A percentile compares a stretch with the other conserved stretches of the same genome.
Evolutionary conservation across 2,113 vertebrate species (phyloP).

Genomic region (Rhinichthys klamathensis): DNA sequence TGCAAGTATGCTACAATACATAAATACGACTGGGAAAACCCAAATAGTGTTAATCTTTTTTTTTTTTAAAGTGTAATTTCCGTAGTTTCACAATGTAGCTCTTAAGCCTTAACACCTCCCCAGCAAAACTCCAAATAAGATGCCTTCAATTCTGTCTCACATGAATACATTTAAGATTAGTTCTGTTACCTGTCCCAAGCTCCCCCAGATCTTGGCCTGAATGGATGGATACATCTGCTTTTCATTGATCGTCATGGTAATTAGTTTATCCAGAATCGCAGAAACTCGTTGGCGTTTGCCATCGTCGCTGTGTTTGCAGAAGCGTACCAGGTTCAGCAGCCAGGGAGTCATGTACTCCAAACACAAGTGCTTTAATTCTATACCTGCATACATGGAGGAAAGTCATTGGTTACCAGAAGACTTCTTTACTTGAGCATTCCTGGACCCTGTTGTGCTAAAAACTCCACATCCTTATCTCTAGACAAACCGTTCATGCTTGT

Average conservation of each 20-base stretch:
- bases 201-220: constrained; percentile 98
- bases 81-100: not conserved
- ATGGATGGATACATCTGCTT: constrained; percentile 99
- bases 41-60: not conserved
- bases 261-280: constrained; percentile 95
- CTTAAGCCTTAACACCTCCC: not conserved
- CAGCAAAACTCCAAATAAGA: not conserved
- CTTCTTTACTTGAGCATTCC: not conserved
- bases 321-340: constrained; percentile 95
- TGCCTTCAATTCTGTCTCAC: not conserved
- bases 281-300: constrained; percentile 94
- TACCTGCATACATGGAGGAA: constrained; percentile 76
- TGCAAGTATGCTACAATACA: not conserved
- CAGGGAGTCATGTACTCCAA: constrained; percentile 99
- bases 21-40: not conserved
- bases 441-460: not conserved
- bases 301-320: constrained; percentile 97
- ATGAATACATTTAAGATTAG: not conserved
- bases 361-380: constrained; percentile 96
- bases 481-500: not conserved
- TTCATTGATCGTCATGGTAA: constrained; percentile 98
- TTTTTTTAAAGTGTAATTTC: not conserved
- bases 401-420: not conserved
- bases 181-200: constrained; percentile 90
- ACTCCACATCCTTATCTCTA: not conserved